Base-by-base conservation (phyloP, 2,797 vertebrate genomes). In the Gouania willdenowi region DNA sequence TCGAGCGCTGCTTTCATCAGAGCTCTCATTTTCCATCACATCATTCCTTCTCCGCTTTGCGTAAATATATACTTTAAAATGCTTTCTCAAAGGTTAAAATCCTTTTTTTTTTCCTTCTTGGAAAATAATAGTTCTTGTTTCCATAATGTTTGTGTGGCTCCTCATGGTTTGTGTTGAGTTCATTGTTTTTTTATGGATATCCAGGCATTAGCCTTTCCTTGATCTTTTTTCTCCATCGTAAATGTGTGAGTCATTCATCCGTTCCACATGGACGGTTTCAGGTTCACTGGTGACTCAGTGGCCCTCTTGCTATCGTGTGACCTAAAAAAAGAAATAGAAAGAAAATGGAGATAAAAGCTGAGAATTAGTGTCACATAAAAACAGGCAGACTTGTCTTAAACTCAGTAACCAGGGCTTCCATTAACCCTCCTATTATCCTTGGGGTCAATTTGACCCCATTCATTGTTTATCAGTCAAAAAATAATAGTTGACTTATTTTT, bases 261-360 rank as follows among this genome's bases (percentile, higher is more conserved):
- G 73, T 74, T 75, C 48, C 55, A 52, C 51, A 42, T 44, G 55
- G 61, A 74, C 58, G 66, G 66, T 57, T 69, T 71, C 55, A 44
- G 58, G 49, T 77, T 68, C 69, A 69, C 58, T 58, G 19, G n/a
- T 44, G 45, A 63, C 57, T 68, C 51, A 5, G 42, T 12, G 27
- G 55, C 71, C 74, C 63, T 82, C 88, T 85, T 70, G 93, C 92
- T 97, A 97, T 92, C 93, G 93, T 11, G 93, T 97, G 44, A 97
- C 95, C 94, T 97, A 48, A 79, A 73, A 77, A 82, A 23, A 11
- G 10, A 73, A 76, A 82, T 18, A 10, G 8, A 71, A 30, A 71
- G 14, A 62, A 53, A 30, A 14, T 28, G 64, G 17, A 45, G 39
- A 64, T 32, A 29, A 52, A 37, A 59, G 18, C 49, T 22, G 33